Percentiles rank a stretch among this genome's conserved stretches.
Conservation (phyloP, 2,888 invertebrate species). For the Platycnemis pennipes region DNA sequence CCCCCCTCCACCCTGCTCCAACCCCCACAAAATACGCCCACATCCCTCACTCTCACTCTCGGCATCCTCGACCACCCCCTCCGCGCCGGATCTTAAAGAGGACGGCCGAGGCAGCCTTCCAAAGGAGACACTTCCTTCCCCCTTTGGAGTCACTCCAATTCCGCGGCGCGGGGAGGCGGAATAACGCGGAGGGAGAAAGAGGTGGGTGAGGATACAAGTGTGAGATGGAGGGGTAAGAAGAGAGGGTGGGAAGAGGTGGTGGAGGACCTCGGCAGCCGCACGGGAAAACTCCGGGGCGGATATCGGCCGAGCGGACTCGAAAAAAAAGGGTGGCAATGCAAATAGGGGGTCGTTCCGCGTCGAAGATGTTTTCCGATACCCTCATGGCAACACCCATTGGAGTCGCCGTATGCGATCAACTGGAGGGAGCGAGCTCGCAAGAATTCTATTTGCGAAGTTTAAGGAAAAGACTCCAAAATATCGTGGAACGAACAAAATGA, state of each 20-base stretch:
- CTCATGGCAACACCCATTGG: too few relatives aligned
- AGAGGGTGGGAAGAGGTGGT: not conserved
- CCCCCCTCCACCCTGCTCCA: not conserved
- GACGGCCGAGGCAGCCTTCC: not conserved
- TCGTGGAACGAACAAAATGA: not conserved
- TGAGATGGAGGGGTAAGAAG: not conserved
- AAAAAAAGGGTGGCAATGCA: not conserved
- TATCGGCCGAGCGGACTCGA: not conserved
- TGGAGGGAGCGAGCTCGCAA: not conserved
- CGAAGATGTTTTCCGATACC: too few relatives aligned
- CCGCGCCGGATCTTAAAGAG: not conserved
- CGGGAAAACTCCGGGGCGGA: not conserved
- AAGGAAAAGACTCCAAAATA: not conserved
- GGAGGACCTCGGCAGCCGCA: not conserved
- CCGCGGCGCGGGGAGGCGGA: not conserved
- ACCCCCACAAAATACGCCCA: not conserved
- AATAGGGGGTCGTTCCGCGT: not conserved
- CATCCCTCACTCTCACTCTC: not conserved
- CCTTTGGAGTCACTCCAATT: constrained; percentile 46
- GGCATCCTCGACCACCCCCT: not conserved
- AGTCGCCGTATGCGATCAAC: too few relatives aligned
- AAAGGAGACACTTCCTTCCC: not conserved
- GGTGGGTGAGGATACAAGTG: not conserved
- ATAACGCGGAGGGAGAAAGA: not conserved
- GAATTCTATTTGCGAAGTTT: not conserved